phyloP scores from a whole-genome alignment of 2,888 invertebrate genomes.

The Scotopteryx bipunctaria region DNA sequence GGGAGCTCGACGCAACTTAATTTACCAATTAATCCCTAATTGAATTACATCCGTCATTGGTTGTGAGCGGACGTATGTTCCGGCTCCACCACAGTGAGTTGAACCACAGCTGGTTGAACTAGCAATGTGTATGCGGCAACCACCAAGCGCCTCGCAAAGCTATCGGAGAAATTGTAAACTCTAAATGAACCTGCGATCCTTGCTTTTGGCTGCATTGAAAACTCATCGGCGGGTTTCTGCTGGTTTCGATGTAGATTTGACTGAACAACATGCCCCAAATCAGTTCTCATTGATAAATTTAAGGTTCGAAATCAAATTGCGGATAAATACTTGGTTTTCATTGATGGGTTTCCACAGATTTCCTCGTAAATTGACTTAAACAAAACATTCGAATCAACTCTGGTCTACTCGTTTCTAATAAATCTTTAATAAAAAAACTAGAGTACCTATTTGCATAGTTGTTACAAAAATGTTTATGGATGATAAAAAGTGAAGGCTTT shows the following conservation, averaged over 20 bases:
- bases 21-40: constrained; percentile 80
- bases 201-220: not conserved
- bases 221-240: no score
- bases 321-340: no score
- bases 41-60: constrained; percentile 77
- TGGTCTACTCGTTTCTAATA: not conserved
- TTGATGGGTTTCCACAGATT: constrained; percentile 2
- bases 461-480: constrained; percentile 1
- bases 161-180: no score
- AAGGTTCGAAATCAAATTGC: no score
- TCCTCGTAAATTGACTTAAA: not conserved
- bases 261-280: no score
- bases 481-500: constrained; percentile 7
- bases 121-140: not conserved
- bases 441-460: no score
- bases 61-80: constrained; percentile 30
- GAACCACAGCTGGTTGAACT: constrained; percentile 3
- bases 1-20: constrained; percentile 70
- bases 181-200: no score
- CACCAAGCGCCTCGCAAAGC: no score
- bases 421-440: no score
- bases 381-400: not conserved
- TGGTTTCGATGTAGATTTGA: no score
- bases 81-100: constrained; percentile 1
- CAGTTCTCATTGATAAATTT: no score